Evolutionary conservation across 2,113 vertebrate genomes (phyloP).

Genomic region (Peromyscus californicus): DNA sequence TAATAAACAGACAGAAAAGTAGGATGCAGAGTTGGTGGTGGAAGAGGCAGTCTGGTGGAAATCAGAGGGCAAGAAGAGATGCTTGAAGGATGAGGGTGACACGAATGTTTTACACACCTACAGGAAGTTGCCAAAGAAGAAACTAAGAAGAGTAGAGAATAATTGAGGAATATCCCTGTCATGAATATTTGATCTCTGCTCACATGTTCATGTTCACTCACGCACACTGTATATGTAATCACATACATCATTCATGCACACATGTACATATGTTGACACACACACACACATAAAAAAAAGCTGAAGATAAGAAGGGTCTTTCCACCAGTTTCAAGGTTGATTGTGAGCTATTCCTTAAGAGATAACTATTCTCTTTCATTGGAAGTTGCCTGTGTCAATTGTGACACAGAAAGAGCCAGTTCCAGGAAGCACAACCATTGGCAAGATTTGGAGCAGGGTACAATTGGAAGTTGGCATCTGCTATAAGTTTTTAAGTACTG

Average conservation of each 20-base stretch:
- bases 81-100: not conserved
- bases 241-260: not conserved
- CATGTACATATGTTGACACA: accelerated
- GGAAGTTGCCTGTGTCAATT: not conserved
- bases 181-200: not conserved
- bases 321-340: not conserved
- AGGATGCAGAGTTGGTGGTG: not conserved
- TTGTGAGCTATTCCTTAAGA: not conserved
- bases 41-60: not conserved
- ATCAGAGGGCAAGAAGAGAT: not conserved
- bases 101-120: too few species aligned
- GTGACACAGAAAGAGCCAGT: not conserved
- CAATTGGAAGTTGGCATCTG: not conserved
- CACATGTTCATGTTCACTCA: not conserved
- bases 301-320: too few species aligned
- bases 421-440: not conserved
- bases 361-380: not conserved
- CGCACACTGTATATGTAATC: not conserved
- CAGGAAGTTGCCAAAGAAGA: not conserved
- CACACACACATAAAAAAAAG: not conserved
- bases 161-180: too few species aligned
- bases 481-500: not conserved
- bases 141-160: not conserved
- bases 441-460: not conserved
- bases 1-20: not conserved